Evolutionary conservation across 2,888 invertebrate genomes (phyloP).

Genomic region (Patella ulyssiponensis): DNA sequence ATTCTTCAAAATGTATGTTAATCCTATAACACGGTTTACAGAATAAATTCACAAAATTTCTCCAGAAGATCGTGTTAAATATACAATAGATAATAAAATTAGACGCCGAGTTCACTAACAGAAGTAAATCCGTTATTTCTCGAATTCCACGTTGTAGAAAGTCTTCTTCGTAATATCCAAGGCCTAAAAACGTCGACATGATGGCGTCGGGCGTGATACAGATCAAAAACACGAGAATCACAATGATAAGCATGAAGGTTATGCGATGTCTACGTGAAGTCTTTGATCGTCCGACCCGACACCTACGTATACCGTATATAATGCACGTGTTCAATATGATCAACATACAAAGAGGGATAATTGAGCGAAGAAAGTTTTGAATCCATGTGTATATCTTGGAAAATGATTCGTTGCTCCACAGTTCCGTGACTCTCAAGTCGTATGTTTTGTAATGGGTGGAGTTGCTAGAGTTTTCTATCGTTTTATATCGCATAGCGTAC

Average conservation of each 20-base stretch:
- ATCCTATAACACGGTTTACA: constrained; percentile 40
- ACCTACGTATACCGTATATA: constrained; percentile 60
- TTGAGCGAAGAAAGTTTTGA: constrained; percentile 66
- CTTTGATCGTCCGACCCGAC: constrained; percentile 52
- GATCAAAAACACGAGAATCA: constrained; percentile 69
- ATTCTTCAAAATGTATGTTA: constrained; percentile 30
- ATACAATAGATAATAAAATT: constrained; percentile 70
- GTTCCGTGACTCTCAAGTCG: constrained; percentile 55
- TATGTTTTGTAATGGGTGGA: constrained; percentile 44
- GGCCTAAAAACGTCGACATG: constrained; percentile 67
- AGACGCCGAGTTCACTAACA: constrained; percentile 67
- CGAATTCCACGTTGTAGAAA: constrained; percentile 65
- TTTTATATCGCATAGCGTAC: constrained; percentile 63
- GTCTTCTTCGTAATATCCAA: constrained; percentile 68
- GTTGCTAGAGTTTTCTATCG: constrained; percentile 45
- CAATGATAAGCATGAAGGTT: constrained; percentile 67
- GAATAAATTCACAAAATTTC: constrained; percentile 51
- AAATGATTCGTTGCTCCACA: constrained; percentile 62
- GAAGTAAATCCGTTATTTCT: constrained; percentile 68
- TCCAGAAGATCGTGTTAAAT: constrained; percentile 69
- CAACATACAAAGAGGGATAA: constrained; percentile 66
- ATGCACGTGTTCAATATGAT: constrained; percentile 66
- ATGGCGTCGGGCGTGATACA: constrained; percentile 71
- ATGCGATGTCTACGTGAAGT: constrained; percentile 61
- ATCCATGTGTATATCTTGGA: constrained; percentile 61